Percentiles rank a stretch among this genome's conserved stretches.
phyloP scores from a whole-genome alignment of 2,113 vertebrate species.

The Rhea pennata region DNA sequence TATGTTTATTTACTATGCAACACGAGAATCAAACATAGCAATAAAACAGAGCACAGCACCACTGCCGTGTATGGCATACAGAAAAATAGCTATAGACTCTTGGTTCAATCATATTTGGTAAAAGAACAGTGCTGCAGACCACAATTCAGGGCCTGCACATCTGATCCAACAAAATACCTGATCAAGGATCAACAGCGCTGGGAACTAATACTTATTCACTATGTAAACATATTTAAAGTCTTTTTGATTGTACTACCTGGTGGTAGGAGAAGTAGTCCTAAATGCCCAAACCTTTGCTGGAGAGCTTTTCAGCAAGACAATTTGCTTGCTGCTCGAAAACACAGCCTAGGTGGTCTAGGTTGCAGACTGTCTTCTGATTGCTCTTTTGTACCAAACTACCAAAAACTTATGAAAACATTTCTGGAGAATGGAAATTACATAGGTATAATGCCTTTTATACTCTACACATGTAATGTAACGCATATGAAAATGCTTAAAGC shows the following conservation, averaged over 20 bases:
- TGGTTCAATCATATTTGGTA: neutral
- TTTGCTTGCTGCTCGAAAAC: rapidly evolving
- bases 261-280: neutral
- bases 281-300: neutral
- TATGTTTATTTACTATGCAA: neutral
- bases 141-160: rapidly evolving
- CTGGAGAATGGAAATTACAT: neutral
- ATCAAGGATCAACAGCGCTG: rapidly evolving
- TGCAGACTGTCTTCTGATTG: neutral
- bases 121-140: neutral
- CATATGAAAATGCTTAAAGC: neutral
- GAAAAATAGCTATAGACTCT: neutral
- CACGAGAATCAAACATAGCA: neutral
- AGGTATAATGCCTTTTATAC: neutral
- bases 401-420: neutral
- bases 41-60: neutral
- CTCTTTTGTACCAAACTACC: neutral
- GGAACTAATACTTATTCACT: neutral
- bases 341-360: rapidly evolving
- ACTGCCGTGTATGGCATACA: rapidly evolving
- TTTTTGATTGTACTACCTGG: rapidly evolving
- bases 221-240: rapidly evolving
- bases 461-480: neutral
- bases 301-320: neutral
- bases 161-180: neutral